Evolutionary conservation across 2,888 invertebrate genomes (phyloP), one percentile per base, ranked within the genome.

Genomic region (Sussaba pulchella): DNA sequence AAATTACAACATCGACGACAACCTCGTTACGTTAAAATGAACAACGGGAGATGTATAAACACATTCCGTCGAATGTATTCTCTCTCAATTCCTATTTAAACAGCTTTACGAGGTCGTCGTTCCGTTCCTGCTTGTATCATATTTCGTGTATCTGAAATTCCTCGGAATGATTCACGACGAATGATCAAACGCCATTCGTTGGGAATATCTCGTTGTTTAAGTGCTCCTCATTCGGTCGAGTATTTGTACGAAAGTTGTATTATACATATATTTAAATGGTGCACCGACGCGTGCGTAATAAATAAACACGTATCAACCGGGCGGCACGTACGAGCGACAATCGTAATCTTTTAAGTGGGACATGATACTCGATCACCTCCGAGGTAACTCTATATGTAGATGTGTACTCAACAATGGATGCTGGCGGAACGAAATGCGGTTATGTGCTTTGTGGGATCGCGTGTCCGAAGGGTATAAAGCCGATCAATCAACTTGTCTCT

Each of bases 401-500:
- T 31, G n/a, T n/a, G 43, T 43, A 36, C 36, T 43, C 31, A 14
- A 71, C 43, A 78, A 67, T 67, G 39, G 67, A 66, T 69, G 85
- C 86, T 86, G 86, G 85, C 86, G 87, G 86, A 85, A 87, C 87
- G 85, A 87, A 86, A 88, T 83, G 86, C 57, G 69, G 52, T 54
- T 21, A 31, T n/a, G 57, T 12, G 54, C 26, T 31, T n/a, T 12
- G 8, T 52, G 17, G 75, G 83, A 84, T 82, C 77, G 74, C 36
- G 52, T 54, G 67, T 72, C 78, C 80, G 76, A 86, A 77, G 85
- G 78, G 31, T 31, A 31, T 79, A 70, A 76, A 59, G 50, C 47
- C 78, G 67, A 84, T 84, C 78, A 59, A 78, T 84, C 83, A 78
- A 73, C 47, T 43, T 72, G 52, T 39, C 76, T 82, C 71, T 81